Base-by-base conservation (phyloP, 1,140 invertebrate genomes). In the Heliconius hewitsoni region DNA sequence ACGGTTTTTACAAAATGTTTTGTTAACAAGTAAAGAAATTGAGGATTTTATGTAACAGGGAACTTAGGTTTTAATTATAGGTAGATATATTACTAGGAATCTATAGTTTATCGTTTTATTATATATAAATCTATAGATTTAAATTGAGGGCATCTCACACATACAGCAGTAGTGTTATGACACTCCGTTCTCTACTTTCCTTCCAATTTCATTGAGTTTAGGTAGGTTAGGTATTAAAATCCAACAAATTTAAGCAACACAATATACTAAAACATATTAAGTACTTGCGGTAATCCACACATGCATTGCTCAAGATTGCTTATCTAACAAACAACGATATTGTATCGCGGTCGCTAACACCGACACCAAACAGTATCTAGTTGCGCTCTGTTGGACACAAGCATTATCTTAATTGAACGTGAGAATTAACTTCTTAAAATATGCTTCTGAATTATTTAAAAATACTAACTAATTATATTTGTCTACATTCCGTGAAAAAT, bases 261-360 rank as follows among this genome's bases (percentile, higher is more conserved):
- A 57, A 57, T 23, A 23, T 8, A 57, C 55, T 8, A 57, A 57
- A 57, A 57, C 55, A 8, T 6, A 23, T 27, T 57, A 57, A 1
- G 30, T 3, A 34, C 30, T 57, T 57, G 55, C 55, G 55, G 55
- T 57, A 23, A n/a, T 46, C 52, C 52, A 23, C 55, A 57, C 55
- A 57, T 46, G 42, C 55, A 57, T 57, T 23, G n/a, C 19, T 74
- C 73, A 74, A 74, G 73, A 57, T 57, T 57, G 55, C 55, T 57
- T 57, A 57, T 57, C 55, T 57, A n/a, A n/a, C 55, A 57, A 74
- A 74, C 73, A 18, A 74, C 73, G n/a, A 74, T 74, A 74, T 55
- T 74, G 73, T 74, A 52, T 74, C 73, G 73, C 73, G 73, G 73
- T 74, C 73, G 60, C 50, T 74, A 74, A 74, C 73, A 34, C 50